These are phyloP conservation scores for Henricia sp. DNA, from an alignment of 53 echinoderm and acorn worm species.

Conservation along the genomic window DNA sequence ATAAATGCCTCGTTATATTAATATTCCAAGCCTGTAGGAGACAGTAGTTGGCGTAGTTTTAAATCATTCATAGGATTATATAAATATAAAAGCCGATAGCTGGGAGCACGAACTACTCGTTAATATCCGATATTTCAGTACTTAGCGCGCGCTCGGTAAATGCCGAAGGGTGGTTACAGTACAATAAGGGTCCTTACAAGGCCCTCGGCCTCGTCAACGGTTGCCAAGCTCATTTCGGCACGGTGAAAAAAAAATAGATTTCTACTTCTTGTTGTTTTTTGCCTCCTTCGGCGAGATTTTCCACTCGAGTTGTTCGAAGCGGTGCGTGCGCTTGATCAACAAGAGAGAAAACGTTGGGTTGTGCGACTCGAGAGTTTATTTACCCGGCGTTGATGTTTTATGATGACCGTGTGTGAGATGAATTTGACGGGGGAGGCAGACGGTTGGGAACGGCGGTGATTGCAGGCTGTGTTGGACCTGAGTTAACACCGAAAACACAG, in stretches of 20 bases:
- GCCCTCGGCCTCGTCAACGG: slow-evolving; percentile 11
- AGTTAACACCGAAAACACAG: no score
- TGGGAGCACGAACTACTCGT: slow-evolving; percentile 36
- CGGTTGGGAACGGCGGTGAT: not conserved
- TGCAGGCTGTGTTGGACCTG: no score
- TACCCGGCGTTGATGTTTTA: slow-evolving; percentile 8
- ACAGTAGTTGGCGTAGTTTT: no score
- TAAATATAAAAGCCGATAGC: no score
- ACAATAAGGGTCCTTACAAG: slow-evolving; percentile 3
- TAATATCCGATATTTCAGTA: slow-evolving; percentile 49
- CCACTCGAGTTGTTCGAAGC: slow-evolving; percentile 52
- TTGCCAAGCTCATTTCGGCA: not conserved
- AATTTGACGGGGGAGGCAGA: not conserved
- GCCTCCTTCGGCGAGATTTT: slow-evolving; percentile 57
- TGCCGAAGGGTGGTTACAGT: slow-evolving; percentile 1
- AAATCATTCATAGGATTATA: slow-evolving; percentile 13
- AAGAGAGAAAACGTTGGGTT: not conserved
- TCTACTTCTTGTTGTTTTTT: not conserved
- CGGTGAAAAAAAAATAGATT: not conserved
- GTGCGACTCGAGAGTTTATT: slow-evolving; percentile 6
- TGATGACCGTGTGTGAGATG: slow-evolving; percentile 1
- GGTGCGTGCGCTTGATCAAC: slow-evolving; percentile 45
- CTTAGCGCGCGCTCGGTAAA: slow-evolving; percentile 1
- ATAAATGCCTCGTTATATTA: no score
- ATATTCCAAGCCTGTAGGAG: no score